Conservation (phyloP, 2,888 invertebrate genomes). For the Xanthorhoe designata region DNA sequence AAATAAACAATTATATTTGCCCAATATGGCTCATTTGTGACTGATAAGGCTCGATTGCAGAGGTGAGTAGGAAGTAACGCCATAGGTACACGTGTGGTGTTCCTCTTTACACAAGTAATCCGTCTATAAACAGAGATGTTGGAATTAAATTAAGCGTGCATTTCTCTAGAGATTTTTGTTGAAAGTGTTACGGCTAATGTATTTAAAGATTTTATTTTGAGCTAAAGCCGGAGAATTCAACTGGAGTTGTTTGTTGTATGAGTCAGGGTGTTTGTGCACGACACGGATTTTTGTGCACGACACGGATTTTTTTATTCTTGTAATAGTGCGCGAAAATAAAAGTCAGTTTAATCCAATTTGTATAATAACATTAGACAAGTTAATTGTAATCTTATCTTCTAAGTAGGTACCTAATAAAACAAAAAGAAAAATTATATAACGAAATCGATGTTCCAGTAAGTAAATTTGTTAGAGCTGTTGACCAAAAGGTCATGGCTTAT, state of each 20-base stretch:
- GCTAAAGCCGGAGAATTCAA: too few species aligned
- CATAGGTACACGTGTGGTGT: not conserved
- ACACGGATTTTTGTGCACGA: too few species aligned
- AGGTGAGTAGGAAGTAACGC: slow-evolving; percentile 6
- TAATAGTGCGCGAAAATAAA: not conserved
- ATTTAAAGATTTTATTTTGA: too few species aligned
- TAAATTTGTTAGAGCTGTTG: too few species aligned
- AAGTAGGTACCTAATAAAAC: too few species aligned
- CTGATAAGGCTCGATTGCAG: slow-evolving; percentile 9
- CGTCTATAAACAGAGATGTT: not conserved
- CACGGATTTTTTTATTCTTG: not conserved
- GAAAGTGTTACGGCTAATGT: too few species aligned
- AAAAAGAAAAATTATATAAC: not conserved
- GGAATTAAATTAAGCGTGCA: not conserved
- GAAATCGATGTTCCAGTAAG: too few species aligned
- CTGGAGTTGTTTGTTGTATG: not conserved
- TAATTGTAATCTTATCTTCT: too few species aligned
- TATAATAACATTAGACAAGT: too few species aligned
- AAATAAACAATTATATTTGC: slow-evolving; percentile 14
- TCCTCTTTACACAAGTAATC: not conserved
- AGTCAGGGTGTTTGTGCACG: too few species aligned
- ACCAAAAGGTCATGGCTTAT: too few species aligned
- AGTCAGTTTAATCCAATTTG: too few species aligned
- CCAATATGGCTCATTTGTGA: slow-evolving; percentile 3
- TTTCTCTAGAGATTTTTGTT: not conserved